Base-by-base conservation (phyloP, 2,113 vertebrate genomes). In the Australoheros scitulus region DNA sequence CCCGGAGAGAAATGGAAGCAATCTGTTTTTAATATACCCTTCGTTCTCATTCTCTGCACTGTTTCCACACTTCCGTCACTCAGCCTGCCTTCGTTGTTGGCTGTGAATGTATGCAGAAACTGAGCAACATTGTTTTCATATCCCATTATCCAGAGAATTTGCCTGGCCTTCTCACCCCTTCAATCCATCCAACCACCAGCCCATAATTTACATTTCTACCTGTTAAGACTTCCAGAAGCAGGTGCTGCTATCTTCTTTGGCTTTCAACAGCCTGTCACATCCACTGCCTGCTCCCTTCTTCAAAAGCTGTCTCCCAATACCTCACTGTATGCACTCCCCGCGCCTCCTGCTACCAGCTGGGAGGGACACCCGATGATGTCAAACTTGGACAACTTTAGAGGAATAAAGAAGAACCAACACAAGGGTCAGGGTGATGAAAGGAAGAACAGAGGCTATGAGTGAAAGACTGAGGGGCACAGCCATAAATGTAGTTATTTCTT, bases 231-330 rank as follows among this genome's bases (percentile, higher is more conserved):
- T 90, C 86, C 79, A 65, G 72, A 87, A 89, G 90, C 86, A 88
- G 87, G 83, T 83, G 87, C 90, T 92, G 92, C 93, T 94, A 93
- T 94, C 93, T 90, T 64, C 70, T 36, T 36, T 57, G 85, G 91
- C 91, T 94, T 93, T 94, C 91, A 89, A 80, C 88, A 75, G 82
- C 87, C 92, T 93, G 92, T 95, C 94, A 94, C 93, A 91, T 93
- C 90, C 87, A 88, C 88, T 93, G 78, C 78, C 92, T 87, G 82
- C 82, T 89, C 81, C 82, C 59, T 83, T 85, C 88, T 91, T 93
- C 87, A 92, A 90, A 92, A 86, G 88, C 89, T 85, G 88, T 91
- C 91, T 93, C 82, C 76, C 61, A 52, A 80, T 82, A 85, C 85
- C 80, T 82, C 55, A 47, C 76, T 80, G 87, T 77, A 65, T 81